phyloP scores from a whole-genome alignment of 2,797 vertebrate genomes.

The Scolopax rusticola region DNA sequence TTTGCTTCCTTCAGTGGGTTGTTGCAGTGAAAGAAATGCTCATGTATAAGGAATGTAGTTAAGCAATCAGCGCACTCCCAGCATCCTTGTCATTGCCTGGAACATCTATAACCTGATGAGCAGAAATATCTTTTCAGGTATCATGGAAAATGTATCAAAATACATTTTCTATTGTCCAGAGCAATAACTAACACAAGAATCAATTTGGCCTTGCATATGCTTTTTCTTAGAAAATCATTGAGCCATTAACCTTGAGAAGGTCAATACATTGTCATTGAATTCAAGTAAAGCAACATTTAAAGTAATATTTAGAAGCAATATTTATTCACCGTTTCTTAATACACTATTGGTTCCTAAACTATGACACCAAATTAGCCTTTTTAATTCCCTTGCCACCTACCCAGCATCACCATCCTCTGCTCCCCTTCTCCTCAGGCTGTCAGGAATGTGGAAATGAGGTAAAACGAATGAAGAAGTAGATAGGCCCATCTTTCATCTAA shows the following conservation, averaged over 20 bases:
- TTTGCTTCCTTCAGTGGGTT: neutral
- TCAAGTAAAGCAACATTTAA: neutral
- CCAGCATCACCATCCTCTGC: neutral
- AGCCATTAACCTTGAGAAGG: slow-evolving; percentile 42
- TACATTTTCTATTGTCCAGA: neutral
- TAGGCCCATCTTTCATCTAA: neutral
- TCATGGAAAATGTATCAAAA: neutral
- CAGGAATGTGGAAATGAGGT: neutral
- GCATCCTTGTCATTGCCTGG: neutral
- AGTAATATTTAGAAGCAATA: neutral
- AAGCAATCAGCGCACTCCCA: neutral
- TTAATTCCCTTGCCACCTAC: neutral
- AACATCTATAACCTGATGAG: neutral
- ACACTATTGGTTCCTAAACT: neutral
- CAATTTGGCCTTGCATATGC: neutral
- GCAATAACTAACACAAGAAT: neutral
- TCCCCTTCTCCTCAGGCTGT: neutral
- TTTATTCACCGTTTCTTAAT: neutral
- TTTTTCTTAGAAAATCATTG: neutral
- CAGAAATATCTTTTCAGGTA: neutral
- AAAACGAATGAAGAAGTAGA: neutral
- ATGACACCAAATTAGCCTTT: neutral
- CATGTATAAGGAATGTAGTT: neutral
- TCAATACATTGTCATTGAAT: neutral
- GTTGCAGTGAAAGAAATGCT: neutral